A percentile compares a stretch with the other conserved stretches of the same genome.
These are phyloP conservation scores for Melolontha melolontha DNA, from an alignment of 2,888 invertebrate genomes.

Conservation along the genomic window DNA sequence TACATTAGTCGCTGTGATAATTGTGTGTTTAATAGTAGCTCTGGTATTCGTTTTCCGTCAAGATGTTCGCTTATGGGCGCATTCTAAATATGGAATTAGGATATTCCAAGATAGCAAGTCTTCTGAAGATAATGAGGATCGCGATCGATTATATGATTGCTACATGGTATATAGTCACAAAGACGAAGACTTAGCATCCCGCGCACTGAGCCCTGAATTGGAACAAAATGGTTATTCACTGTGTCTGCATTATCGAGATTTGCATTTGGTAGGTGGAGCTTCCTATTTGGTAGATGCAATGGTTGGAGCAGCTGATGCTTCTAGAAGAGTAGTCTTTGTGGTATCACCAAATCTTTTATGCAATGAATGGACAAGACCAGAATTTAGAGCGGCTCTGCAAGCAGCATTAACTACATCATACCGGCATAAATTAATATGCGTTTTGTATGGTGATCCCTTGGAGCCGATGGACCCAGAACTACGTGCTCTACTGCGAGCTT, in stretches of 20 bases:
- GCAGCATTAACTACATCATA: slow-evolving; percentile 78
- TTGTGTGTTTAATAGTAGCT: slow-evolving; percentile 76
- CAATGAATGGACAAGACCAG: slow-evolving; percentile 86
- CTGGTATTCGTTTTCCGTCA: slow-evolving; percentile 80
- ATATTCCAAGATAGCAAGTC: slow-evolving; percentile 74
- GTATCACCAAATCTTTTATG: slow-evolving; percentile 84
- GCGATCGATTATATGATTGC: slow-evolving; percentile 78
- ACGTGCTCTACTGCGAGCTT: slow-evolving; percentile 78
- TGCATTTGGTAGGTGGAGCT: slow-evolving; percentile 71
- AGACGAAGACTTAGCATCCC: slow-evolving; percentile 80
- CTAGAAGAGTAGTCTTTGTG: slow-evolving; percentile 81
- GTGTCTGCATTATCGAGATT: slow-evolving; percentile 77
- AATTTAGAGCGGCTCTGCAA: slow-evolving; percentile 84
- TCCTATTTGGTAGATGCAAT: slow-evolving; percentile 74
- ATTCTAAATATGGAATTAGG: slow-evolving; percentile 81
- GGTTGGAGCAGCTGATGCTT: slow-evolving; percentile 73
- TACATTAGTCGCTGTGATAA: slow-evolving; percentile 76
- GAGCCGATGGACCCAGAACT: slow-evolving; percentile 82
- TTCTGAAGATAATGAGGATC: slow-evolving; percentile 65
- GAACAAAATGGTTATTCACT: slow-evolving; percentile 79
- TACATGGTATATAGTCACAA: slow-evolving; percentile 88
- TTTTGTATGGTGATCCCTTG: slow-evolving; percentile 77
- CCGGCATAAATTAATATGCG: slow-evolving; percentile 72
- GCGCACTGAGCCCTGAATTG: slow-evolving; percentile 77
- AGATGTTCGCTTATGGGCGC: slow-evolving; percentile 83